These are phyloP conservation scores for Lucifuga dentata DNA, from an alignment of 2,113 vertebrate species.

Conservation along the genomic window DNA sequence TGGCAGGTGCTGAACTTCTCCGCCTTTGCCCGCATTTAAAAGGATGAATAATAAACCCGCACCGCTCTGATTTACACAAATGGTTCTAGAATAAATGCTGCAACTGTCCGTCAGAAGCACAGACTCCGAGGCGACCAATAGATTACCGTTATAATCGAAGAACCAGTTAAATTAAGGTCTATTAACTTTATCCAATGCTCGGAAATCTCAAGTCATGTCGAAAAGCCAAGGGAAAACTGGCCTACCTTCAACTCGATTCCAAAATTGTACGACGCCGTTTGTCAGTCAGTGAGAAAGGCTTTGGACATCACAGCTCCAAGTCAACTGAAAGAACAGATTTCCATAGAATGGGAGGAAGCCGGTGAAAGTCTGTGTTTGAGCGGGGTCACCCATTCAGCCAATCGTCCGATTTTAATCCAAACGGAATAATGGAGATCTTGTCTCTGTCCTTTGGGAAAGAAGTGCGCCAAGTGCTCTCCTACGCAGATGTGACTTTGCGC, in stretches of 20 bases:
- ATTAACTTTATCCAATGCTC: constrained; percentile 65
- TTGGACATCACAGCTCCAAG: constrained; percentile 79
- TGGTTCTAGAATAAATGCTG: constrained; percentile 27
- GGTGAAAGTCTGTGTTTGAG: constrained; percentile 61
- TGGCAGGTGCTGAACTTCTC: constrained; percentile 63
- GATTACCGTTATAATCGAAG: constrained; percentile 36
- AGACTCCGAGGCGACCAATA: constrained; percentile 35
- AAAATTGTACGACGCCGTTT: constrained; percentile 67
- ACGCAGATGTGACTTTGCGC: constrained; percentile 80
- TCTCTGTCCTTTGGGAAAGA: constrained; percentile 63
- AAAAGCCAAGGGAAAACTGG: constrained; percentile 37
- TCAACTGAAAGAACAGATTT: constrained; percentile 65
- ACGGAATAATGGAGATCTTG: constrained; percentile 64
- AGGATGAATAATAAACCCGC: constrained; percentile 20
- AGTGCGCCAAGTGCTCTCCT: constrained; percentile 72
- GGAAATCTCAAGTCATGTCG: neutral
- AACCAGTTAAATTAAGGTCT: constrained; percentile 3
- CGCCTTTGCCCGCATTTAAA: constrained; percentile 16
- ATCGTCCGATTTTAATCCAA: constrained; percentile 71
- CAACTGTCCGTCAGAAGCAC: constrained; percentile 40
- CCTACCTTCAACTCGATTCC: constrained; percentile 82
- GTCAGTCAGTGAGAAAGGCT: constrained; percentile 70
- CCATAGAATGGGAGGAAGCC: constrained; percentile 65
- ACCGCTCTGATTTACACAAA: neutral
- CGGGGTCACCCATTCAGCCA: constrained; percentile 78